Base-by-base conservation (phyloP, 1,140 invertebrate genomes). In the Pseudachorutes palmiensis region DNA sequence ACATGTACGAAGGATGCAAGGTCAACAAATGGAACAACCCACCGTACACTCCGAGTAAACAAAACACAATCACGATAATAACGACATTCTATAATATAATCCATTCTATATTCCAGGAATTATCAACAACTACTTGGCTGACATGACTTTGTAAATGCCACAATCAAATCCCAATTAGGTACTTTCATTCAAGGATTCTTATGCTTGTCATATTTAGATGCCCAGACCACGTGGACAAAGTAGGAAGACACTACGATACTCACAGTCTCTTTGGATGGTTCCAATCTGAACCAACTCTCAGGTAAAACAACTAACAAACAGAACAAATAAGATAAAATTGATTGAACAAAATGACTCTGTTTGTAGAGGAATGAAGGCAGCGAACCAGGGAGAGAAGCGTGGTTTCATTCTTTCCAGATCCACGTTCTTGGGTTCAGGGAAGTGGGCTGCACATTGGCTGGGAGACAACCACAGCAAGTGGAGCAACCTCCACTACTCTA, bases 391-490 rank as follows among this genome's bases (percentile, higher is more conserved):
- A n/a, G n/a, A n/a, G n/a, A n/a, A n/a, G n/a, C 57, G 78, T 14
- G 66, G 75, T 29, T 74, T 79, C n/a, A 72, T 83, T 0, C 76
- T 83, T 16, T 79, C 81, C 28, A 73, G 83, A 32, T 83, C 83
- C 19, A 83, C 82, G 1, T 85, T 80, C 75, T 68, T 80, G 2
- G 80, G 83, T 33, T 77, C 77, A 63, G 84, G 85, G 28, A 72
- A 78, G 58, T 84, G 79, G 74, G 79, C 77, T 61, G 80, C 78
- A 33, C 84, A 86, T 68, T 87, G 85, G 84, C 74, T 78, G 9
- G 82, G 82, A 30, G 83, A 83, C 73, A 82, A 84, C 71, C 75
- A 60, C 0, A 78, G 79, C 3, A 67, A 71, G 19, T 85, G 82
- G 82, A 70, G 74, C 9, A 77, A 83, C 68, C 68, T 85, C 60